Base-by-base conservation (phyloP, 2,888 invertebrate species). In the Choreutis nemorana region DNA sequence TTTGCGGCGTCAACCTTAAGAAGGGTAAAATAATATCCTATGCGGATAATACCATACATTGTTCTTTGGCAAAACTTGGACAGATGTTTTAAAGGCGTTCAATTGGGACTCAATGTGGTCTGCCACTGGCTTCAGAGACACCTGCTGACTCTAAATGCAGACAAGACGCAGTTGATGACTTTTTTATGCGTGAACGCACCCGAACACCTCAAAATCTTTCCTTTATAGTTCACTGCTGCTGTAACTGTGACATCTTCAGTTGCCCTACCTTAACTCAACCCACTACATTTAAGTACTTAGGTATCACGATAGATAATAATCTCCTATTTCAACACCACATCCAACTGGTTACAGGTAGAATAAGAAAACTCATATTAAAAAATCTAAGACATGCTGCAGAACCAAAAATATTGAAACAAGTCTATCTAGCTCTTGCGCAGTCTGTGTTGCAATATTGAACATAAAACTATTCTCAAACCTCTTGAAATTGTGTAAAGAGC, bases 1-100 rank as follows among this genome's bases (percentile, higher is more conserved):
- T 26, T 4, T 22, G 14, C 16, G 9, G 7, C 8, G 3, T 10
- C n/a, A 7, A 4, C 7, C 16, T 30, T 11, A 21, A 24, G 11
- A 15, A 33, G 14, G 34, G 22, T 1, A 30, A 28, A 8, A 32
- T 33, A n/a, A 22, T 37, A n/a, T 33, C 26, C 15, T 40, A 32
- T 23, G 32, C 39, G 3, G 37, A 37, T 25, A 33, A 39, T 8
- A 33, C 33, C 35, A 9, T 18, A n/a, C n/a, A n/a, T n/a, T 35
- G 1, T 38, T 34, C 15, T 9, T 24, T 22, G 38, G 24, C 1
- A 9, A 7, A 1, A 28, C 32, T 2, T 39, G 36, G 37, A 4
- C 27, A 5, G 29, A 27, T 7, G 28, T 22, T 3, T 29, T 26
- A 3, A 8, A 8, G 22, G 11, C 8, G 31, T 35, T 2, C 26